Percentiles rank a stretch among this genome's conserved stretches.
Evolutionary conservation across 2,113 vertebrate species (phyloP).

Genomic region (Sander lucioperca): DNA sequence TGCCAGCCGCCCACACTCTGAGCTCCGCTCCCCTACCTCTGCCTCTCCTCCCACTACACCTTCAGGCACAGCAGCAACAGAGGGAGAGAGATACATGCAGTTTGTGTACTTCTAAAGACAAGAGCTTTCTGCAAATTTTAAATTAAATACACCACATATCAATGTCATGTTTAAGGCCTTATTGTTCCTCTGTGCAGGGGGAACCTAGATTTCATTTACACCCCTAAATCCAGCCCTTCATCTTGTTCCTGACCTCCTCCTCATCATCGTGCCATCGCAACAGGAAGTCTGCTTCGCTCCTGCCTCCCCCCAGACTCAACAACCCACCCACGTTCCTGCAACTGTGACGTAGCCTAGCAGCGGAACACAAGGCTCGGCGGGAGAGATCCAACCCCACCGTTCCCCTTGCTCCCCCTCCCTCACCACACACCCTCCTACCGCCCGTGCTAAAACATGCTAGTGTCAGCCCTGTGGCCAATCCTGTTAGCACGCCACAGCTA

Average conservation of each 20-base stretch:
- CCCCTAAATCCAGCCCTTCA: conserved; percentile 21
- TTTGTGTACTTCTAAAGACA: conserved; percentile 51
- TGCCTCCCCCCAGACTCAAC: conserved; percentile 51
- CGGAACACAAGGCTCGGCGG: conserved; percentile 63
- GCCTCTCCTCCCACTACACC: conserved; percentile 85
- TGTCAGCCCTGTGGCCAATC: conserved; percentile 77
- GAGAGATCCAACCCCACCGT: conserved; percentile 48
- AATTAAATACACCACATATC: conserved; percentile 47
- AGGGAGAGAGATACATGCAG: conserved; percentile 59
- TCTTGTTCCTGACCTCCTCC: conserved; percentile 49
- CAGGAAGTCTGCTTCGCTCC: conserved; percentile 77
- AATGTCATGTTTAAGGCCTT: conserved; percentile 28
- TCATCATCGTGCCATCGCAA: conserved; percentile 69
- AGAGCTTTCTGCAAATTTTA: conserved; percentile 42
- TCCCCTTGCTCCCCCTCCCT: not conserved
- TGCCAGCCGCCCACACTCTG: conserved; percentile 85
- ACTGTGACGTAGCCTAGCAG: conserved; percentile 81
- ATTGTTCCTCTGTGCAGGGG: not conserved
- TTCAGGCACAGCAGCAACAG: conserved; percentile 78
- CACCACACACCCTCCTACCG: conserved; percentile 26
- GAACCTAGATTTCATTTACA: conserved; percentile 33
- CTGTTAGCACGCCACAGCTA: conserved; percentile 59
- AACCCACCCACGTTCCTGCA: conserved; percentile 64
- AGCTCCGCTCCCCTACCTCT: conserved; percentile 86
- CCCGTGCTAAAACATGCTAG: conserved; percentile 61